phyloP scores from a whole-genome alignment of 1,140 invertebrate genomes.

The Thaumatotibia leucotreta region DNA sequence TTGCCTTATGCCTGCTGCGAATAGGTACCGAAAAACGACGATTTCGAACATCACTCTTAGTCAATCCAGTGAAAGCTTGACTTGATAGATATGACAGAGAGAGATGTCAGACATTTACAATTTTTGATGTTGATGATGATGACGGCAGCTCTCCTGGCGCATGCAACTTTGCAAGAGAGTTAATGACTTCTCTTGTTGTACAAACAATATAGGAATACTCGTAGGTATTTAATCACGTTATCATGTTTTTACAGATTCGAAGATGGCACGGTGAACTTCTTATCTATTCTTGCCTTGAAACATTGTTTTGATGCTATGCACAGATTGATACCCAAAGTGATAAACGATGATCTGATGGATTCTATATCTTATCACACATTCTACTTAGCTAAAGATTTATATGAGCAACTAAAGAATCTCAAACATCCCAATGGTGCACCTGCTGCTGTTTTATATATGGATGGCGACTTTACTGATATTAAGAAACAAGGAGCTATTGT shows the following conservation, averaged over 20 bases:
- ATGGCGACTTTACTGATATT: constrained; percentile 80
- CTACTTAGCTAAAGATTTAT: constrained; percentile 85
- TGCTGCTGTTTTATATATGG: constrained; percentile 85
- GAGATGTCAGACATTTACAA: too few species aligned
- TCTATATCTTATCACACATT: constrained; percentile 86
- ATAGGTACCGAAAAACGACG: too few species aligned
- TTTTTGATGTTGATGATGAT: too few species aligned
- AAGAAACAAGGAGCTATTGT: constrained; percentile 89
- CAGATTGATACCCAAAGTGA: constrained; percentile 71
- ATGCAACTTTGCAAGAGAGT: background rate
- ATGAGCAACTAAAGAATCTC: constrained; percentile 79
- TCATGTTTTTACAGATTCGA: constrained; percentile 86
- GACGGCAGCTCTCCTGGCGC: too few species aligned
- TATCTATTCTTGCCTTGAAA: constrained; percentile 88
- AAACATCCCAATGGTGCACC: constrained; percentile 86
- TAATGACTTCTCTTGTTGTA: background rate
- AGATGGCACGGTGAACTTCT: constrained; percentile 94
- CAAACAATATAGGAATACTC: constrained; percentile 6
- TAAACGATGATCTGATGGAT: constrained; percentile 79
- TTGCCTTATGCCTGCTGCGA: too few species aligned
- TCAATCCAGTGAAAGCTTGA: too few species aligned
- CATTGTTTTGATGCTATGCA: constrained; percentile 87
- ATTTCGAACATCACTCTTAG: too few species aligned
- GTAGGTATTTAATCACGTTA: constrained; percentile 15
- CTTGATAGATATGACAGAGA: too few species aligned